Evolutionary conservation across 2,888 invertebrate genomes (phyloP).

Genomic region (Hyposoter dolosus): DNA sequence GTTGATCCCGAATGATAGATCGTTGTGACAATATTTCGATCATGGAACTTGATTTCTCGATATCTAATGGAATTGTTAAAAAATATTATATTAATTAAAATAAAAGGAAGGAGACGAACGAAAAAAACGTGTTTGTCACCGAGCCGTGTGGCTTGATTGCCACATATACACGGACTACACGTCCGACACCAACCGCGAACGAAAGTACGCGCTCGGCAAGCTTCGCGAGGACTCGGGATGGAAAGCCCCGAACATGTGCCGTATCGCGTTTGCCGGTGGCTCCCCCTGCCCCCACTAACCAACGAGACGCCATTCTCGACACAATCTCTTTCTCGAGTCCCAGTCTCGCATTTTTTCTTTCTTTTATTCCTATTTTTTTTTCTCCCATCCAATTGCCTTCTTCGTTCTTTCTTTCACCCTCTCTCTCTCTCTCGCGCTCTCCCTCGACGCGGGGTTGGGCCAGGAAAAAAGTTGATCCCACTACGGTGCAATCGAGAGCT

Average conservation of each 20-base stretch:
- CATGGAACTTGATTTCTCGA: not conserved
- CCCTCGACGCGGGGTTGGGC: not conserved
- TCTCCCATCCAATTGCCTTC: not conserved
- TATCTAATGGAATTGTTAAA: not conserved
- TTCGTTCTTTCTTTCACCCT: not conserved
- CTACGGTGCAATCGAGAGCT: constrained; percentile 40
- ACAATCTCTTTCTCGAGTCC: constrained; percentile 42
- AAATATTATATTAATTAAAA: constrained; percentile 3
- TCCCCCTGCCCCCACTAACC: constrained; percentile 30
- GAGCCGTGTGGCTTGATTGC: constrained; percentile 81
- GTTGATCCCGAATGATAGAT: not conserved
- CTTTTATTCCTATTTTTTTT: not conserved
- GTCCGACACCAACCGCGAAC: constrained; percentile 72
- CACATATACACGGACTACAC: constrained; percentile 82
- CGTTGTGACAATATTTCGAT: not conserved
- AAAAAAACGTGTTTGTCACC: constrained; percentile 74
- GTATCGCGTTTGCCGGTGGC: constrained; percentile 25
- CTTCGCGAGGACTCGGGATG: constrained; percentile 66
- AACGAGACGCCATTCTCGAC: constrained; percentile 37
- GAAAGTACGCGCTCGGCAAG: constrained; percentile 71
- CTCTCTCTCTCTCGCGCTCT: not conserved
- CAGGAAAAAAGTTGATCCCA: constrained; percentile 14
- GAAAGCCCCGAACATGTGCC: constrained; percentile 62
- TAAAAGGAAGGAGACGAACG: constrained; percentile 45
- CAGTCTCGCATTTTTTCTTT: constrained; percentile 21